These are phyloP conservation scores for Stenchaetothrips biformis DNA, from an alignment of 2,888 invertebrate genomes.

Conservation along the genomic window DNA sequence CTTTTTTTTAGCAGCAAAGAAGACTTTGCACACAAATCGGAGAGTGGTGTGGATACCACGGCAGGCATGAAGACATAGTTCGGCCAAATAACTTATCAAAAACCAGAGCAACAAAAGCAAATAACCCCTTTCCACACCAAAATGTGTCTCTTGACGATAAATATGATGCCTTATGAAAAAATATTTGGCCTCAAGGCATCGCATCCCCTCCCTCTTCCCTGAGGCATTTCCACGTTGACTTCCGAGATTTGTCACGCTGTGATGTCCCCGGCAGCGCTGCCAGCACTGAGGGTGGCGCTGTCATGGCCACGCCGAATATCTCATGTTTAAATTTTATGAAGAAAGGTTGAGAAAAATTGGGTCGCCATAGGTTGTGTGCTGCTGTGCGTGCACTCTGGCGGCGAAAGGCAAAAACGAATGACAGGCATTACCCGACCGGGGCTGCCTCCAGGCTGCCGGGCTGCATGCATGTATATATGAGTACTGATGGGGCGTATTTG, in stretches of 20 bases:
- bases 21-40: too few species aligned
- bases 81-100: too few species aligned
- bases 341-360: conserved; percentile 21
- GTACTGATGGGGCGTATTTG: conserved; percentile 19
- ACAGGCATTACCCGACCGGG: background rate
- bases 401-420: conserved; percentile 13
- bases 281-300: background rate
- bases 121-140: too few species aligned
- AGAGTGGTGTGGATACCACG: too few species aligned
- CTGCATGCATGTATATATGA: conserved; percentile 20
- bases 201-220: background rate
- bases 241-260: conserved; percentile 11
- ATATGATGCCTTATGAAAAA: too few species aligned
- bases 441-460: background rate
- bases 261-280: background rate
- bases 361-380: background rate
- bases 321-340: conserved; percentile 25
- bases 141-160: too few species aligned
- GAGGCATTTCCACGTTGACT: background rate
- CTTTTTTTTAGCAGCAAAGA: too few species aligned
- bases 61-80: too few species aligned
- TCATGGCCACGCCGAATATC: conserved; percentile 1
- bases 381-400: background rate
- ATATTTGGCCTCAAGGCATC: too few species aligned
- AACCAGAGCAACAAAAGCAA: too few species aligned